Conservation (phyloP, 1,140 invertebrate species). For the Meteorus sp. region DNA sequence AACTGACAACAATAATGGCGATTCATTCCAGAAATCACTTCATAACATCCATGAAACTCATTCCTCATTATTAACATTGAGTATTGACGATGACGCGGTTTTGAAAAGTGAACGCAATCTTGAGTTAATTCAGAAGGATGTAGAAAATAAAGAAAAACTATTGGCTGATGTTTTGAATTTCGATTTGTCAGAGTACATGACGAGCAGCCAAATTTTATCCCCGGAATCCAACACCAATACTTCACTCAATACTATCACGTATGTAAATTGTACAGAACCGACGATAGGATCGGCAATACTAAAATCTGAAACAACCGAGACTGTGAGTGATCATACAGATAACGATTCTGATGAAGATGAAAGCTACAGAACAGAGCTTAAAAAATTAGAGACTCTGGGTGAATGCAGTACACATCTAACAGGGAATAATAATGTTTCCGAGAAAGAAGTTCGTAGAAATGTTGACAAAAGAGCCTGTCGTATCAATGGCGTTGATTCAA, state of each 20-base stretch:
- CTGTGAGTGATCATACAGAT: constrained; percentile 21
- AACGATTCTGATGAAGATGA: constrained; percentile 39
- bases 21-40: constrained; percentile 12
- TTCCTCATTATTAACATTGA: constrained; percentile 51
- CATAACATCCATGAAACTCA: constrained; percentile 35
- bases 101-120: constrained; percentile 56
- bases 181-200: constrained; percentile 55
- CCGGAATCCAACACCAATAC: constrained; percentile 27
- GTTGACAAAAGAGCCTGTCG: too few relatives aligned
- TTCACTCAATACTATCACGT: constrained; percentile 30
- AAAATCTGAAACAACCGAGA: constrained; percentile 22
- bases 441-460: too few relatives aligned
- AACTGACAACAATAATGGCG: constrained; percentile 29
- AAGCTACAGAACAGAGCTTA: constrained; percentile 48
- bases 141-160: constrained; percentile 61
- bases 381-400: constrained; percentile 45
- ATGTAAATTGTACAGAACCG: constrained; percentile 32
- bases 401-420: constrained; percentile 49
- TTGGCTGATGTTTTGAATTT: constrained; percentile 59
- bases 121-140: constrained; percentile 60
- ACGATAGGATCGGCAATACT: constrained; percentile 18
- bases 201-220: constrained; percentile 35
- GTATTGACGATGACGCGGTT: constrained; percentile 48
- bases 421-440: too few relatives aligned
- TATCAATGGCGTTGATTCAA: too few relatives aligned